A percentile compares a stretch with the other conserved stretches of the same genome.
Evolutionary conservation across 1,140 invertebrate genomes (phyloP).

Genomic region (Drosophila lini): DNA sequence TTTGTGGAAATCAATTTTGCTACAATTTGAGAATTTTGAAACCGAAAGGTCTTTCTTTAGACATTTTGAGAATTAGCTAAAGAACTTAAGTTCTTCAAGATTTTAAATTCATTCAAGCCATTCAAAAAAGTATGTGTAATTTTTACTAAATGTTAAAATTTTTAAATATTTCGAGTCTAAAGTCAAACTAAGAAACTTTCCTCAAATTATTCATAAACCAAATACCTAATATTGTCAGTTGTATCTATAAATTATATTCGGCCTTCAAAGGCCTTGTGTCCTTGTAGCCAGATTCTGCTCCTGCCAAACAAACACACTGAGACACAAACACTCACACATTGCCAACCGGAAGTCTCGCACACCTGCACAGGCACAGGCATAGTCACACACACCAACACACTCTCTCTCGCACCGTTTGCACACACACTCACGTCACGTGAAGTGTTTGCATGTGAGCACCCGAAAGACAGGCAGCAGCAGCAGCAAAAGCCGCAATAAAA

Average conservation of each 20-base stretch:
- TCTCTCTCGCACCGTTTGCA: slow-evolving; percentile 24
- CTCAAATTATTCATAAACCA: neutral
- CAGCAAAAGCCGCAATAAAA: slow-evolving; percentile 22
- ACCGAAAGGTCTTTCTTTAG: no score
- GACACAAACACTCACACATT: slow-evolving; percentile 40
- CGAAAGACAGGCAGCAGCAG: slow-evolving; percentile 32
- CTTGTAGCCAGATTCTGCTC: slow-evolving; percentile 41
- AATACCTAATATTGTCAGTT: neutral
- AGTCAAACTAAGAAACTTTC: neutral
- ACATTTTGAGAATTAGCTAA: no score
- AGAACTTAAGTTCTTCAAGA: no score
- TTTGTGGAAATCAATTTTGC: neutral
- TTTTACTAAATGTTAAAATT: no score
- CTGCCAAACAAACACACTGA: slow-evolving; percentile 24
- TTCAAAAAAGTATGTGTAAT: no score
- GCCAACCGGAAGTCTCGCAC: slow-evolving; percentile 35
- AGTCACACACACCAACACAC: slow-evolving; percentile 19
- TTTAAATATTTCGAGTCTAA: neutral
- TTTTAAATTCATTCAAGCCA: no score
- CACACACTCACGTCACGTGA: slow-evolving; percentile 54
- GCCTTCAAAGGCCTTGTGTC: slow-evolving; percentile 4
- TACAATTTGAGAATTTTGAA: neutral
- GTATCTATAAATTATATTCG: neutral
- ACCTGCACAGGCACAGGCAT: slow-evolving; percentile 42
- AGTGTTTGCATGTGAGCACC: slow-evolving; percentile 80